Evolutionary conservation across 2,888 invertebrate genomes (phyloP), one percentile per base, ranked within the genome.

Genomic region (Polia nebulosa): DNA sequence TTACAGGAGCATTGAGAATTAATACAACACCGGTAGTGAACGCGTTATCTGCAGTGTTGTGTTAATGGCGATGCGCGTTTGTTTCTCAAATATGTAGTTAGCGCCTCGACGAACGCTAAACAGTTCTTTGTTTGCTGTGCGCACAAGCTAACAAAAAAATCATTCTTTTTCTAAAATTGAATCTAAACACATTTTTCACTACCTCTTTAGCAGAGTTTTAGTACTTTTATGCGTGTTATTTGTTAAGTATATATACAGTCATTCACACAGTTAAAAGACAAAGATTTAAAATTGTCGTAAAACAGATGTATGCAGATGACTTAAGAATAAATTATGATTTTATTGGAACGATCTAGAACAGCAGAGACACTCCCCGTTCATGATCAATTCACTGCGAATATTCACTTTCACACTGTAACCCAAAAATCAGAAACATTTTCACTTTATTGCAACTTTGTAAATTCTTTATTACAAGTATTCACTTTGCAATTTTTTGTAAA

Each of bases 51-150:
- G 72, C 56, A 65, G 80, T 85, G 75, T 63, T 67, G 77, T 85
- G 83, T 82, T 81, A 83, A 85, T 85, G 86, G 82, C 72, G 67
- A 62, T 63, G 78, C 64, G 64, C 87, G 87, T 91, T 90, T 88
- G 88, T 82, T 87, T 80, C 78, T 80, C 89, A 92, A 92, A 92
- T 88, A 91, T 63, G 53, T 82, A 83, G 82, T 93, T 93, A 92
- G 82, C 92, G 86, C 90, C 88, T 90, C 81, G 20, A 80, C 70
- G 49, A 71, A 83, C 72, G 87, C 86, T 88, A 88, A 89, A 89
- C 81, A 86, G 73, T 80, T 86, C 86, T 85, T 90, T 90, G 89
- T 90, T 89, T 89, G 84, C 76, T 78, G 66, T 82, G 77, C 57
- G 66, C 68, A 66, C 67, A 84, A 82, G 84, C 85, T 85, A 83